Conservation (phyloP, 2,797 vertebrate genomes). For the Pterois miles region DNA sequence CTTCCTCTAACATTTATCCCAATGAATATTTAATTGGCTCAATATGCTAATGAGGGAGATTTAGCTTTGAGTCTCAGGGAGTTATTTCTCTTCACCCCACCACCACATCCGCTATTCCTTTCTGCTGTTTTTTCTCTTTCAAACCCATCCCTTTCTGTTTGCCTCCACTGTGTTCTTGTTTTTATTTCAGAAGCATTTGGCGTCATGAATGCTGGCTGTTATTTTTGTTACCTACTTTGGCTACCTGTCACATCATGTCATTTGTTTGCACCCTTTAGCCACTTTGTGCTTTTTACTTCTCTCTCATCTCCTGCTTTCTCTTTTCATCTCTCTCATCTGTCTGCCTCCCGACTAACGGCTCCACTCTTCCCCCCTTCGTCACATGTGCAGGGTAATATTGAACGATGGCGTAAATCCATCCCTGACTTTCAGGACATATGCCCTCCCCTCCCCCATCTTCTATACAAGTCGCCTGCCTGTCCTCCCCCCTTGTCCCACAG, state of each 20-base stretch:
- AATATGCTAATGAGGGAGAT: slow-evolving; percentile 70
- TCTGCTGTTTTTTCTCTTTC: slow-evolving; percentile 16
- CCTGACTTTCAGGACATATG: slow-evolving; percentile 61
- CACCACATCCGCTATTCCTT: slow-evolving; percentile 28
- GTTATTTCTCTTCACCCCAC: slow-evolving; percentile 44
- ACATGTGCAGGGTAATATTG: slow-evolving; percentile 56
- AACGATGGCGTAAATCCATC: slow-evolving; percentile 64
- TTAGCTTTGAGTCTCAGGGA: slow-evolving; percentile 63
- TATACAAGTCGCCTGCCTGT: slow-evolving; percentile 32
- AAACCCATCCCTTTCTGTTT: not conserved
- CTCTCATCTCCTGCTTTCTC: slow-evolving; percentile 17
- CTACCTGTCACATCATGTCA: slow-evolving; percentile 50
- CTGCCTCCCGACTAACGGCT: slow-evolving; percentile 17
- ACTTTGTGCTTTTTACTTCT: slow-evolving; percentile 24
- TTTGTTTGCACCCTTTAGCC: slow-evolving; percentile 51
- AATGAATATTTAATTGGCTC: slow-evolving; percentile 79
- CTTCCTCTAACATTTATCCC: slow-evolving; percentile 69
- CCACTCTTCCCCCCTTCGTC: slow-evolving; percentile 25
- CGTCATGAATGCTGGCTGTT: slow-evolving; percentile 19
- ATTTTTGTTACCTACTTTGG: slow-evolving; percentile 33
- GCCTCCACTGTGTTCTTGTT: not conserved
- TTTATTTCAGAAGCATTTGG: slow-evolving; percentile 17
- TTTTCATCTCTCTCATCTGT: slow-evolving; percentile 15
- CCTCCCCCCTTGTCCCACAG: slow-evolving; percentile 64
- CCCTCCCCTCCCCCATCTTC: slow-evolving; percentile 59